Conservation (phyloP, 2,797 vertebrate species). For the Aplochiton taeniatus region DNA sequence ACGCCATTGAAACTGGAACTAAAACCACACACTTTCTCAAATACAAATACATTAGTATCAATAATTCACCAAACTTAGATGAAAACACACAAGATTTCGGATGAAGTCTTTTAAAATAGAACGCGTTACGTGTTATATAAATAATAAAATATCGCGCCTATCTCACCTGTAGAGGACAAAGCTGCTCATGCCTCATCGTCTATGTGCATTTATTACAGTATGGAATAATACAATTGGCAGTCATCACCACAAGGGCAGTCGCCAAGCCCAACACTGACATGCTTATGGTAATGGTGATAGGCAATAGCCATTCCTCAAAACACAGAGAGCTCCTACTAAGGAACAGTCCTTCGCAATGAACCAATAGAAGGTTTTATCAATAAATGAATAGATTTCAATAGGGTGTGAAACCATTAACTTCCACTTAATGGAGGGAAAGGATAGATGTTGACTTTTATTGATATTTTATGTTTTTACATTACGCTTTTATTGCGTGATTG, state of each 20-base stretch:
- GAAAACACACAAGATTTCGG: background rate
- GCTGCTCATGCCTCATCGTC: slow-evolving; percentile 62
- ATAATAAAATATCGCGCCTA: no score
- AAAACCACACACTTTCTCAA: background rate
- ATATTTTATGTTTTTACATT: slow-evolving; percentile 51
- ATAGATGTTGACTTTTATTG: slow-evolving; percentile 51
- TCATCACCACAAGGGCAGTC: slow-evolving; percentile 57
- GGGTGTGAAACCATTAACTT: slow-evolving; percentile 58
- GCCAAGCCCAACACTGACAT: slow-evolving; percentile 60
- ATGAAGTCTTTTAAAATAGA: no score
- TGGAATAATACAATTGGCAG: slow-evolving; percentile 59
- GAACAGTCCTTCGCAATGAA: slow-evolving; percentile 55
- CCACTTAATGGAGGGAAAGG: slow-evolving; percentile 50
- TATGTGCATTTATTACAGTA: slow-evolving; percentile 67
- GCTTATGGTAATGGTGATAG: slow-evolving; percentile 72
- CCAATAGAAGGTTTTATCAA: slow-evolving; percentile 43
- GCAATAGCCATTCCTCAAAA: slow-evolving; percentile 45
- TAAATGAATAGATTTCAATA: slow-evolving; percentile 37
- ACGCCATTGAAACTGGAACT: no score
- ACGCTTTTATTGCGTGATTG: slow-evolving; percentile 31
- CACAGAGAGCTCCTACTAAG: slow-evolving; percentile 33
- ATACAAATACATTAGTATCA: slow-evolving; percentile 20
- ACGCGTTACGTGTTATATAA: no score
- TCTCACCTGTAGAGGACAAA: slow-evolving; percentile 57
- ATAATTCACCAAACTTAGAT: slow-evolving; percentile 9